Conservation (phyloP, 2,888 invertebrate species). For the Rhopalosiphum nymphaeae region DNA sequence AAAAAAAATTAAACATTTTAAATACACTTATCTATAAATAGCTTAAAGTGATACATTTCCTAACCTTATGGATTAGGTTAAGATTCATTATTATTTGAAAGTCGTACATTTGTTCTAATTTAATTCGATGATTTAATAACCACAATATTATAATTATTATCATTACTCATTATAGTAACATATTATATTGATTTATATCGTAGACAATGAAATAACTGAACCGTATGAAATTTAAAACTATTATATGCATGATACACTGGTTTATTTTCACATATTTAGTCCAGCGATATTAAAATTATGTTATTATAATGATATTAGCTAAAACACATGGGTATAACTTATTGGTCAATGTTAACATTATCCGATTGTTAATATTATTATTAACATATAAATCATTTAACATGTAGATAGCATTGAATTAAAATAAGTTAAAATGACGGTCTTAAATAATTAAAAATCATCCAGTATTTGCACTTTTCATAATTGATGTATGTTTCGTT, state of each 20-base stretch:
- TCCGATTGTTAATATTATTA: background rate
- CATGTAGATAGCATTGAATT: background rate
- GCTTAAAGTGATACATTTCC: too few species aligned
- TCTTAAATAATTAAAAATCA: background rate
- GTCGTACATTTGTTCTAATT: background rate
- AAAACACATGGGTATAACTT: background rate
- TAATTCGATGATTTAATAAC: background rate
- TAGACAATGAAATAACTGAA: background rate
- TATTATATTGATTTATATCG: background rate
- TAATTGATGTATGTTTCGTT: constrained; percentile 16
- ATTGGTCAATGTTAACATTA: background rate
- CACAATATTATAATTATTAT: background rate
- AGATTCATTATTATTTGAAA: background rate
- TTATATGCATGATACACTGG: background rate
- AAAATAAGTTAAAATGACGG: background rate
- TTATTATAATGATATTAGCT: background rate
- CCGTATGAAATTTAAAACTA: background rate
- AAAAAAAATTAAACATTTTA: too few species aligned
- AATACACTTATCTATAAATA: too few species aligned
- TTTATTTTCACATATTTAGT: background rate
- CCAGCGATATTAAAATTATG: background rate
- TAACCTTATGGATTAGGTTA: too few species aligned
- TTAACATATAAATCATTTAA: background rate
- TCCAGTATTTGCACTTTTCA: background rate
- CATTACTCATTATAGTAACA: background rate